These are phyloP conservation scores for Falco concolor DNA, from an alignment of 2,797 vertebrate genomes.

Conservation along the genomic window DNA sequence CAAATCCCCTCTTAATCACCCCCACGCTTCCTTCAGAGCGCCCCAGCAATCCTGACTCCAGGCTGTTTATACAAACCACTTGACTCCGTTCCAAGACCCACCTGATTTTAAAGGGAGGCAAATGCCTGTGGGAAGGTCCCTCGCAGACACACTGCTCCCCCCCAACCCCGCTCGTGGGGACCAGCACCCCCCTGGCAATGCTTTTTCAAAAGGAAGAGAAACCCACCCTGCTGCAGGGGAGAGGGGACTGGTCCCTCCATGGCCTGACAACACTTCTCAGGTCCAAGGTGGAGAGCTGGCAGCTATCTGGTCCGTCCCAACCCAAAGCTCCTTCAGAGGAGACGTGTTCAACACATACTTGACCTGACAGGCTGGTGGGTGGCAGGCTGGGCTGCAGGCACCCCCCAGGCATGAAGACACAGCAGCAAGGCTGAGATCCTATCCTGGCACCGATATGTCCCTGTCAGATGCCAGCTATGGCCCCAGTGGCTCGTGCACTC, in stretches of 20 bases:
- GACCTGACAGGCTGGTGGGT: not conserved
- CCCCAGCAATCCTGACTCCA: not conserved
- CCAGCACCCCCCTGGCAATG: not conserved
- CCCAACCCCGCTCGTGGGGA: not conserved
- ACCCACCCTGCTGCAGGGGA: not conserved
- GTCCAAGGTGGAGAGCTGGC: not conserved
- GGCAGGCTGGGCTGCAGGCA: not conserved
- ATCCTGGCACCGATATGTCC: too few relatives aligned
- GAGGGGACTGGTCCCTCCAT: not conserved
- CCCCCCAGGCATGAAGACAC: too few relatives aligned
- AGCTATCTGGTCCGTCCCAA: not conserved
- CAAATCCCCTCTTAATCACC: not conserved
- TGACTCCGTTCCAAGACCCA: not conserved
- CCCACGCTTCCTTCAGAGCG: not conserved
- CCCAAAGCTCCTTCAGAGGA: not conserved
- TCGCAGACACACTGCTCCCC: not conserved
- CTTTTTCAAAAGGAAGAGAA: not conserved
- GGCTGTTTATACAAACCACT: conserved; percentile 1
- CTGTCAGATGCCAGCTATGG: too few relatives aligned
- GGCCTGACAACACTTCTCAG: not conserved
- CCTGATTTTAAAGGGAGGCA: not conserved
- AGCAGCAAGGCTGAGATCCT: not conserved
- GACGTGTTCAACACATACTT: not conserved
- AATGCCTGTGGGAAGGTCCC: not conserved
- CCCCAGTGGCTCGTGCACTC: fast-evolving